Evolutionary conservation across 2,113 vertebrate genomes (phyloP).

Genomic region (Setophaga petechia): DNA sequence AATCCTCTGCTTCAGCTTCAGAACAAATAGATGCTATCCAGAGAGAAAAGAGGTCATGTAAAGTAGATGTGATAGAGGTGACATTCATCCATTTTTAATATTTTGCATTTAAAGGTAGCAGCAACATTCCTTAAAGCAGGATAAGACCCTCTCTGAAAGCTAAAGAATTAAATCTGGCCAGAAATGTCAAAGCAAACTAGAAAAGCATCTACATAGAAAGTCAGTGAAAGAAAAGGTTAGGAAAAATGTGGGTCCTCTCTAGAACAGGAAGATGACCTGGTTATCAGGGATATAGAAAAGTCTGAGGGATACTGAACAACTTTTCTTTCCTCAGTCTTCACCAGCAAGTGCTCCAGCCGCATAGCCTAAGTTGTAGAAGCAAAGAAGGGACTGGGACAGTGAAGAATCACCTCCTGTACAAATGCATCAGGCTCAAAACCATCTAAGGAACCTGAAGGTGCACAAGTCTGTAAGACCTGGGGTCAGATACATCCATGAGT

Average conservation of each 20-base stretch:
- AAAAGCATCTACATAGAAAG: not conserved
- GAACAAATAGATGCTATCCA: not conserved
- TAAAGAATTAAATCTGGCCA: not conserved
- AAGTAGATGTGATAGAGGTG: not conserved
- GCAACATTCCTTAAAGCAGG: not conserved
- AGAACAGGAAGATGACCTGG: not conserved
- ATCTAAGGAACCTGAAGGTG: not conserved
- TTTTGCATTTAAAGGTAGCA: not conserved
- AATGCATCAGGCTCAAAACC: not conserved
- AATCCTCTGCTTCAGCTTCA: not conserved
- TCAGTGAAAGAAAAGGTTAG: not conserved
- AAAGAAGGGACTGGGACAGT: not conserved
- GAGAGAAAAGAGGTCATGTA: not conserved
- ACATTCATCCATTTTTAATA: not conserved
- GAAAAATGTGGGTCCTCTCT: not conserved
- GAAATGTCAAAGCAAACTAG: not conserved
- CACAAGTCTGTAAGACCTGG: too few relatives aligned
- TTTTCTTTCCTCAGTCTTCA: not conserved
- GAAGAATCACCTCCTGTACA: not conserved
- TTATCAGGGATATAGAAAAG: not conserved
- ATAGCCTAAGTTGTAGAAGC: accelerated
- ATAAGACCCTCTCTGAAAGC: not conserved
- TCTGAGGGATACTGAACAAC: not conserved
- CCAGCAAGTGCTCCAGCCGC: not conserved
- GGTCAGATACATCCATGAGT: not conserved